Conservation (phyloP, 2,888 invertebrate species). For the Drosophila siamana region DNA sequence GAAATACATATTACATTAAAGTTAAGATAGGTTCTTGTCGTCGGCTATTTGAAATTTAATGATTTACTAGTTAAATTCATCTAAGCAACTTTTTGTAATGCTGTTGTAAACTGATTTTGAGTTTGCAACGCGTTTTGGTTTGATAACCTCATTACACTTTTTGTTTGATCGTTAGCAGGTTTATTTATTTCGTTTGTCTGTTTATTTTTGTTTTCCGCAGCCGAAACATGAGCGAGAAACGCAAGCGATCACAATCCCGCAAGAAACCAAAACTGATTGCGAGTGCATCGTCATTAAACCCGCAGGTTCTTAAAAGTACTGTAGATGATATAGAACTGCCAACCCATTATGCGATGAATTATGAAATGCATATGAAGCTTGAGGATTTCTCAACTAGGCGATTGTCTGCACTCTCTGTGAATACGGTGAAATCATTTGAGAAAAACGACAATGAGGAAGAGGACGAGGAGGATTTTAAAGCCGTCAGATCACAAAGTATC, state of each 20-base stretch:
- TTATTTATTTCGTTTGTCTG: conserved; percentile 3
- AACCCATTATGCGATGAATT: too few species aligned
- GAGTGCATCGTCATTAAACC: too few species aligned
- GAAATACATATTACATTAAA: too few species aligned
- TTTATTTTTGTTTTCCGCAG: neutral
- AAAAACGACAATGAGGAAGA: too few species aligned
- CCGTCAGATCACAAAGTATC: too few species aligned
- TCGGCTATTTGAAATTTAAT: too few species aligned
- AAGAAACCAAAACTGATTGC: neutral
- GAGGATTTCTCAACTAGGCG: neutral
- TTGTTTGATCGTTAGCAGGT: conserved; percentile 2
- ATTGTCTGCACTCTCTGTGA: neutral
- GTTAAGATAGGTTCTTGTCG: too few species aligned
- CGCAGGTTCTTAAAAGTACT: too few species aligned
- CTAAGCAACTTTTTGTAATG: neutral
- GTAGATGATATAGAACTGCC: too few species aligned
- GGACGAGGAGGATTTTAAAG: too few species aligned
- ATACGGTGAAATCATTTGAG: neutral
- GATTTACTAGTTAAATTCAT: neutral
- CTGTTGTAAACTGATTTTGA: neutral
- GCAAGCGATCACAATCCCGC: neutral
- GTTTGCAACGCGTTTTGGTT: neutral
- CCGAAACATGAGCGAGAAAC: neutral
- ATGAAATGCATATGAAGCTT: neutral
- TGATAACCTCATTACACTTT: conserved; percentile 10